phyloP scores from a whole-genome alignment of 2,797 vertebrate genomes.

The Manis javanica region DNA sequence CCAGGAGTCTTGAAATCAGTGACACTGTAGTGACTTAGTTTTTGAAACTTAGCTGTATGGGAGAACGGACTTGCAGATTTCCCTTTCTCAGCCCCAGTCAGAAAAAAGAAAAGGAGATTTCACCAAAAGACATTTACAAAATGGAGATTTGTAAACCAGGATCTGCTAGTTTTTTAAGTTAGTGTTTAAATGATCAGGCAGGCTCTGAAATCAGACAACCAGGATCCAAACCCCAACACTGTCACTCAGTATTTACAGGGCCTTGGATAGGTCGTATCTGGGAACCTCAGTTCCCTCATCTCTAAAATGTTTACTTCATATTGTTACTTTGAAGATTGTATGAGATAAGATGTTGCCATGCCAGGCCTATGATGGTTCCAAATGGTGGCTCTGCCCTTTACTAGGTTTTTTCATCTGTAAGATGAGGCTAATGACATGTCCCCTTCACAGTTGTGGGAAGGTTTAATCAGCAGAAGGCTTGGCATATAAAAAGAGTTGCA shows the following conservation, averaged over 20 bases:
- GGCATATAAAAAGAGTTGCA: background rate
- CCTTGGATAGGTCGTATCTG: background rate
- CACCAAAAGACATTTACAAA: background rate
- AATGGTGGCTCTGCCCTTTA: background rate
- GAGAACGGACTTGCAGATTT: background rate
- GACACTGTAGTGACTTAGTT: background rate
- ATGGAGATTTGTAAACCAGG: background rate
- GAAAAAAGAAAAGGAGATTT: background rate
- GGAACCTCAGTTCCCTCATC: background rate
- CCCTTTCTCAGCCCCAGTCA: background rate
- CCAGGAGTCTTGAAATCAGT: background rate
- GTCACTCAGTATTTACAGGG: background rate
- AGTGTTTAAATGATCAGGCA: background rate
- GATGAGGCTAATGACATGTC: background rate
- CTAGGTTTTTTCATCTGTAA: background rate
- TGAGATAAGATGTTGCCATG: background rate
- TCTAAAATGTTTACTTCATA: background rate
- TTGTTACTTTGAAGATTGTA: background rate
- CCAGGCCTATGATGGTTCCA: background rate
- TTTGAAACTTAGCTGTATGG: background rate
- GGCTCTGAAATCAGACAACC: background rate
- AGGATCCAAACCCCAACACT: background rate
- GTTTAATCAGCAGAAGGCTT: background rate
- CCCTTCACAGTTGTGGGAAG: background rate
- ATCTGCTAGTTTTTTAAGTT: background rate